A percentile compares a stretch with the other conserved stretches of the same genome.
Evolutionary conservation across 1,140 invertebrate species (phyloP).

Genomic region (Rhizoglyphus robini): DNA sequence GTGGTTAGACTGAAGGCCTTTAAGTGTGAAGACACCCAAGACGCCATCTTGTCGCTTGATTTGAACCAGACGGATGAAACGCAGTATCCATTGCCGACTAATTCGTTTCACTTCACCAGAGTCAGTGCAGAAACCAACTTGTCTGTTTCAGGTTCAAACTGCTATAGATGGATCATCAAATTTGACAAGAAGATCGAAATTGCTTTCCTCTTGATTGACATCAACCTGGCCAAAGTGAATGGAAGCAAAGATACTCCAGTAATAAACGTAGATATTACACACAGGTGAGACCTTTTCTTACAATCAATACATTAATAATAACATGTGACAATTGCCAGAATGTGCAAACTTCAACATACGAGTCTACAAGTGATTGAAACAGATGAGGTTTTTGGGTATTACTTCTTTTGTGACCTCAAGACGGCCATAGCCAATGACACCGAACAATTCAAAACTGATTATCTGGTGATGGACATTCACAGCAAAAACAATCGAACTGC

Average conservation of each 20-base stretch:
- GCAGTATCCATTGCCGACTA: neutral
- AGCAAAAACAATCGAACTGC: neutral
- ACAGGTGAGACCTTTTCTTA: neutral
- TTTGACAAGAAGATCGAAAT: conserved; percentile 2
- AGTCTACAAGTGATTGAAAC: conserved; percentile 1
- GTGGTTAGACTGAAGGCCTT: neutral
- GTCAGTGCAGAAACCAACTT: neutral
- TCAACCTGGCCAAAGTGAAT: neutral
- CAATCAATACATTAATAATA: neutral
- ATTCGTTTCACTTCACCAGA: conserved; percentile 5
- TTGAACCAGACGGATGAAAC: neutral
- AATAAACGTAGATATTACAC: neutral
- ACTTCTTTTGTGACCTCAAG: conserved; percentile 17
- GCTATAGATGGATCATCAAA: conserved; percentile 5
- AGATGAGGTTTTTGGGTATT: conserved; percentile 10
- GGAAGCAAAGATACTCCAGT: neutral
- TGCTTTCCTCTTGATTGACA: neutral
- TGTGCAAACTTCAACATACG: conserved; percentile 2
- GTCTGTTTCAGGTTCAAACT: neutral
- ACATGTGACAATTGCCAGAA: neutral
- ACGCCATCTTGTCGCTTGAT: neutral
- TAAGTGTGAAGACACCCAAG: neutral
- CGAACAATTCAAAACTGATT: neutral
- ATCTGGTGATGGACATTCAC: neutral
- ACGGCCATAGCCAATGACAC: neutral